A percentile compares a stretch with the other conserved stretches of the same genome.
These are phyloP conservation scores for Harpegnathos saltator DNA, from an alignment of 1,140 invertebrate genomes.

Conservation along the genomic window DNA sequence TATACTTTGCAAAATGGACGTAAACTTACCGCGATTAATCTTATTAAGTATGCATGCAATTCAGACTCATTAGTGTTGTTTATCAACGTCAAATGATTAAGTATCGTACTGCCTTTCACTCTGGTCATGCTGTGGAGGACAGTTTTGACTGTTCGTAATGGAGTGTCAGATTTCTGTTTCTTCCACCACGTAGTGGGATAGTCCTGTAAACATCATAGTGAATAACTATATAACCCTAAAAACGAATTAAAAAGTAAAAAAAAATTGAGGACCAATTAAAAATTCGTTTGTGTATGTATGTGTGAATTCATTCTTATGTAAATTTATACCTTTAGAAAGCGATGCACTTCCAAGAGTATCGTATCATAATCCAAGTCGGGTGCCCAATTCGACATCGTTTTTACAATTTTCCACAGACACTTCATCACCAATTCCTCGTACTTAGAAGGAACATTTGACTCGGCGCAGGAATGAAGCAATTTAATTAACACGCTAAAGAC, in stretches of 20 bases:
- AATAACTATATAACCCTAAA: constrained; percentile 15
- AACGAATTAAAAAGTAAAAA: neutral
- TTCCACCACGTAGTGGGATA: constrained; percentile 94
- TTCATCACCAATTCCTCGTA: constrained; percentile 95
- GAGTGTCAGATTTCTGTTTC: constrained; percentile 90
- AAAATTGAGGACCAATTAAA: too few species aligned
- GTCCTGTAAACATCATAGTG: constrained; percentile 85
- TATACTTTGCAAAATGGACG: constrained; percentile 5
- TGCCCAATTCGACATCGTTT: constrained; percentile 91
- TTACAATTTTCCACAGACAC: constrained; percentile 95
- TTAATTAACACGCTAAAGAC: constrained; percentile 90
- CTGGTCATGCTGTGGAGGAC: constrained; percentile 94
- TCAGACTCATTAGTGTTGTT: constrained; percentile 93
- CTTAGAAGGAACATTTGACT: constrained; percentile 88
- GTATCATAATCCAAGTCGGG: constrained; percentile 92
- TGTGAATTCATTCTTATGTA: neutral
- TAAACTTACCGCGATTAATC: constrained; percentile 89
- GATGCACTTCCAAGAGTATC: constrained; percentile 93
- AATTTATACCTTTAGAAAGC: constrained; percentile 89
- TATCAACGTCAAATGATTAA: constrained; percentile 92
- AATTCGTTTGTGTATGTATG: too few species aligned
- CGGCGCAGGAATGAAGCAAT: constrained; percentile 91
- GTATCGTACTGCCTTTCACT: constrained; percentile 91
- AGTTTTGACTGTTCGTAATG: constrained; percentile 96
- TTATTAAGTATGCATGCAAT: constrained; percentile 92